Evolutionary conservation across 2,113 vertebrate genomes (phyloP).

Genomic region (Plecturocebus donacophilus): DNA sequence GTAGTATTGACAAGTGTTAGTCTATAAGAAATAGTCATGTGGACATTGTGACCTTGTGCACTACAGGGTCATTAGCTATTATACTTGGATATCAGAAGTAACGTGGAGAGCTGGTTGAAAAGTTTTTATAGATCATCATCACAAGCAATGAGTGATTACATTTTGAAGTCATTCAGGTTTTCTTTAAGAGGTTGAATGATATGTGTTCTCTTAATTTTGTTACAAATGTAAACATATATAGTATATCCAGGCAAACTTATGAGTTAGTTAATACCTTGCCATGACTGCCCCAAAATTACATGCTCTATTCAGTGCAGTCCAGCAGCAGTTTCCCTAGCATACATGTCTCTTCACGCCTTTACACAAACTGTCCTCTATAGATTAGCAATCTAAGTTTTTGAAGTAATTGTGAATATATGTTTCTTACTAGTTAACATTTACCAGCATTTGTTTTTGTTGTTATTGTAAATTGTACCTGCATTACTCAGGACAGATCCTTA

Average conservation of each 20-base stretch:
- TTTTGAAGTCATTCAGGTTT: background rate
- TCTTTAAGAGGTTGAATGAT: background rate
- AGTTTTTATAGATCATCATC: background rate
- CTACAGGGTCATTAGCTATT: background rate
- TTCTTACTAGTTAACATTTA: background rate
- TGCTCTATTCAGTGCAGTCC: rapidly evolving
- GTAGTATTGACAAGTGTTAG: background rate
- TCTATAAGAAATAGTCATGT: background rate
- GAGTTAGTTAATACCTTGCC: too few relatives aligned
- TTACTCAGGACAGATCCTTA: background rate
- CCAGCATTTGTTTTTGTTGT: background rate
- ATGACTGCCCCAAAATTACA: background rate
- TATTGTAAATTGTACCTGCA: background rate
- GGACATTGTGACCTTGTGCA: background rate
- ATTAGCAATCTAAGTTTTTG: background rate
- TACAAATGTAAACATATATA: background rate
- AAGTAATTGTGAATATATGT: background rate
- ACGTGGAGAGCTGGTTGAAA: background rate
- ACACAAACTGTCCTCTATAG: background rate
- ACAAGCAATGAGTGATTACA: background rate
- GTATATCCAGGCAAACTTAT: background rate
- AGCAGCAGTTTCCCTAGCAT: background rate
- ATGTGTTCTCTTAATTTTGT: background rate
- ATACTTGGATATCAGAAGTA: background rate
- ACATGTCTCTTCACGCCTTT: background rate